A percentile compares a stretch with the other conserved stretches of the same genome.
phyloP scores from a whole-genome alignment of 2,888 invertebrate species.

The Pharmacophagus antenor region DNA sequence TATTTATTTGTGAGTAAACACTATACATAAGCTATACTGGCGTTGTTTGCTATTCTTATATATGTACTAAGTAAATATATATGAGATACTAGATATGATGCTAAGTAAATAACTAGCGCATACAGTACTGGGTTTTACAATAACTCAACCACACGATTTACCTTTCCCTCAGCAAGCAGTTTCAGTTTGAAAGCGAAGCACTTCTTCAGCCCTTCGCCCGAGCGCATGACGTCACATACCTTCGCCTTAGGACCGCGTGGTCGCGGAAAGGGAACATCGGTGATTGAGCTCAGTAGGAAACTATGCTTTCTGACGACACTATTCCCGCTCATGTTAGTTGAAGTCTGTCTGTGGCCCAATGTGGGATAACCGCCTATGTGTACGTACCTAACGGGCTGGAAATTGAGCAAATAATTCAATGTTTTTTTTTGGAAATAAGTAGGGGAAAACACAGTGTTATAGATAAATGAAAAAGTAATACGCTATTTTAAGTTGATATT shows the following conservation, averaged over 20 bases:
- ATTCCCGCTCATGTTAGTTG: background rate
- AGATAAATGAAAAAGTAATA: too few relatives aligned
- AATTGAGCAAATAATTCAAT: background rate
- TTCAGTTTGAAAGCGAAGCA: conserved; percentile 28
- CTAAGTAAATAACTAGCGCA: too few relatives aligned
- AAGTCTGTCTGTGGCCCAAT: conserved; percentile 4
- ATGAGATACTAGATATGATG: too few relatives aligned
- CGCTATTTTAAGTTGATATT: too few relatives aligned
- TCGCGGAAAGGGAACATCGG: conserved; percentile 10
- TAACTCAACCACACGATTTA: conserved; percentile 3
- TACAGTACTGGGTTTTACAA: too few relatives aligned
- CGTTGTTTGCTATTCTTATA: too few relatives aligned
- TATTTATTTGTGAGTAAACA: too few relatives aligned
- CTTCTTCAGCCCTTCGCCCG: conserved; percentile 9
- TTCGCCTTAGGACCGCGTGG: conserved; percentile 4
- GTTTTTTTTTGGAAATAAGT: background rate
- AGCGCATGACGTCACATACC: background rate
- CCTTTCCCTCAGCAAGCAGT: background rate
- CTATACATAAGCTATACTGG: too few relatives aligned
- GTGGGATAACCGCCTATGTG: conserved; percentile 24
- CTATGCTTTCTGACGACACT: conserved; percentile 1
- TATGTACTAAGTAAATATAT: too few relatives aligned
- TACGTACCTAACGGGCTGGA: conserved; percentile 15
- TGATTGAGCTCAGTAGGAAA: conserved; percentile 16
- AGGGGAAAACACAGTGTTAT: too few relatives aligned